phyloP scores from a whole-genome alignment of 2,797 vertebrate genomes.

The Novumbra hubbsi region DNA sequence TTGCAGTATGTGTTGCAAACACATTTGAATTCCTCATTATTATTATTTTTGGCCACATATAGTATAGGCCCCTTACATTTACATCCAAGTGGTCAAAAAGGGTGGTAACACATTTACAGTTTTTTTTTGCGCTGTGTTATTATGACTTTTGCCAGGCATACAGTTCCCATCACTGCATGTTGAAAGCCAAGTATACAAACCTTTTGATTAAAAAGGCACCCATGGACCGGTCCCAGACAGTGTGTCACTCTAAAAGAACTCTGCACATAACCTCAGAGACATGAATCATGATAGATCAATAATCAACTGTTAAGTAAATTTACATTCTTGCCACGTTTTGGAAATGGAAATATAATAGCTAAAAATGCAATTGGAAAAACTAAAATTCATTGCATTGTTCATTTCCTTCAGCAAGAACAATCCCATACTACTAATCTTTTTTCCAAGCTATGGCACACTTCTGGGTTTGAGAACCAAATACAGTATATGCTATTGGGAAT shows the following conservation, averaged over 20 bases:
- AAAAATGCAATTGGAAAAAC: constrained; percentile 17
- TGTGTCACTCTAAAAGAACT: constrained; percentile 39
- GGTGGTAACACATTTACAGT: constrained; percentile 54
- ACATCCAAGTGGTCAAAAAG: constrained; percentile 62
- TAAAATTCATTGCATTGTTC: constrained; percentile 25
- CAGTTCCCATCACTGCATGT: constrained; percentile 21
- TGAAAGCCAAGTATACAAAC: constrained; percentile 31
- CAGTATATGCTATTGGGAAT: neutral
- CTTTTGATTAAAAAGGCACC: constrained; percentile 61
- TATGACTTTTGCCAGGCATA: constrained; percentile 24
- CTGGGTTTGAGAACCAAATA: constrained; percentile 48
- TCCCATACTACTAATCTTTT: constrained; percentile 57
- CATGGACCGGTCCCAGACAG: constrained; percentile 46
- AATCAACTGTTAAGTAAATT: constrained; percentile 32
- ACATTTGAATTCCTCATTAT: constrained; percentile 32
- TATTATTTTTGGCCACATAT: constrained; percentile 27
- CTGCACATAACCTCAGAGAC: constrained; percentile 53
- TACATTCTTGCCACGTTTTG: constrained; percentile 15
- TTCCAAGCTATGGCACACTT: constrained; percentile 63
- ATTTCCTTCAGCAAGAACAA: constrained; percentile 40
- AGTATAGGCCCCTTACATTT: constrained; percentile 35
- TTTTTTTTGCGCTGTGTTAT: constrained; percentile 47
- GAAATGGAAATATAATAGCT: constrained; percentile 1
- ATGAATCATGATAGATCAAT: constrained; percentile 18
- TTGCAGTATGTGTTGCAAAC: neutral